Evolutionary conservation across 2,888 invertebrate genomes (phyloP).

Genomic region (Sabellastarte sp.): DNA sequence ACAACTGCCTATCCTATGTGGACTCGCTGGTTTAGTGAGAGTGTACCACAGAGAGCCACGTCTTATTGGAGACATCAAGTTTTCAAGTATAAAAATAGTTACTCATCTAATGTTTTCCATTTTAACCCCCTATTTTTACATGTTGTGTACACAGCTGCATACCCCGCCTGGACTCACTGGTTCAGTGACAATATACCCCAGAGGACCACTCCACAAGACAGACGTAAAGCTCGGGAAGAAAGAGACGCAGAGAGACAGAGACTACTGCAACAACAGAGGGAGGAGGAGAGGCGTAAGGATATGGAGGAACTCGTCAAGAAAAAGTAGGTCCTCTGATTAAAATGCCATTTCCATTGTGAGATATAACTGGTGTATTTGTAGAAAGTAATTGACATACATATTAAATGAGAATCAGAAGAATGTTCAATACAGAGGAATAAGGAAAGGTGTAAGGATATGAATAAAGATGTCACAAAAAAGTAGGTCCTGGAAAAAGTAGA

Average conservation of each 20-base stretch:
- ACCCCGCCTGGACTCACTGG: constrained; percentile 56
- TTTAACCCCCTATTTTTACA: background rate
- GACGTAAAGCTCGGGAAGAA: constrained; percentile 48
- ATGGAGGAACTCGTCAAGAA: constrained; percentile 38
- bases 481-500: too few species aligned
- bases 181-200: constrained; percentile 51
- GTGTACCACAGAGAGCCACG: too few species aligned
- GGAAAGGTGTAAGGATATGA: too few species aligned
- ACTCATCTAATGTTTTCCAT: background rate
- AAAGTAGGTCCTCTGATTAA: too few species aligned
- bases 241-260: constrained; percentile 51
- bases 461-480: too few species aligned
- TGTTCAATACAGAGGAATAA: too few species aligned
- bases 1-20: background rate
- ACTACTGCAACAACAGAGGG: constrained; percentile 41
- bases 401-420: too few species aligned
- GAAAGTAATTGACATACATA: too few species aligned
- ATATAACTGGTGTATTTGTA: too few species aligned
- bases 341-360: too few species aligned
- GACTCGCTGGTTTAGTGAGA: background rate
- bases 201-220: constrained; percentile 45
- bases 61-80: too few species aligned
- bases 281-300: constrained; percentile 36
- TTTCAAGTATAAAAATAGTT: too few species aligned
- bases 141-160: constrained; percentile 39